Conservation (phyloP, 2,888 invertebrate species). For the Sarcophaga subvicina region DNA sequence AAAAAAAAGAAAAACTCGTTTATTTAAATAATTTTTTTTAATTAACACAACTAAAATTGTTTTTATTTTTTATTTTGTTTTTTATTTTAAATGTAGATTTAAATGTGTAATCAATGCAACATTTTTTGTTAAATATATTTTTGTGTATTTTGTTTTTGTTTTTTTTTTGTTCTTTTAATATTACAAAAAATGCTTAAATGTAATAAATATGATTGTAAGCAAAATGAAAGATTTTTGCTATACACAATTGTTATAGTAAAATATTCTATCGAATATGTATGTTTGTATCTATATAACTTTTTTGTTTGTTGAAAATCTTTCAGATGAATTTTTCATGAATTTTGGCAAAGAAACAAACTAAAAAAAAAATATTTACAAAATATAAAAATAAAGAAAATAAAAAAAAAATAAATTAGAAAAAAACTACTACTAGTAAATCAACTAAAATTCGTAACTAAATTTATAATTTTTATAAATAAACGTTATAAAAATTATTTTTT, state of each 20-base stretch:
- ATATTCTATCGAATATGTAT: background rate
- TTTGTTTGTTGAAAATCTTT: slow-evolving; percentile 14
- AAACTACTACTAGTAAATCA: slow-evolving; percentile 37
- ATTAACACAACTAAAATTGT: slow-evolving; percentile 61
- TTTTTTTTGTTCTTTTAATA: slow-evolving; percentile 32
- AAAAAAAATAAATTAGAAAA: slow-evolving; percentile 44
- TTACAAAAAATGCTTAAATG: slow-evolving; percentile 55
- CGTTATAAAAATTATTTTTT: background rate
- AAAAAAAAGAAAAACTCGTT: slow-evolving; percentile 28
- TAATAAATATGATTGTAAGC: background rate
- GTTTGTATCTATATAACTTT: background rate
- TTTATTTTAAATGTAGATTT: background rate
- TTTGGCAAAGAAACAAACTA: slow-evolving; percentile 30
- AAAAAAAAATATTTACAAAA: slow-evolving; percentile 61
- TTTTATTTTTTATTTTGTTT: slow-evolving; percentile 44
- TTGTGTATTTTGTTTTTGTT: slow-evolving; percentile 16
- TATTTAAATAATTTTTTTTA: slow-evolving; percentile 53
- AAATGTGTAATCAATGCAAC: slow-evolving; percentile 60
- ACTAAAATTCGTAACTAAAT: slow-evolving; percentile 40
- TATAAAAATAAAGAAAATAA: slow-evolving; percentile 31
- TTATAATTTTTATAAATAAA: slow-evolving; percentile 19
- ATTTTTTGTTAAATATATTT: slow-evolving; percentile 14
- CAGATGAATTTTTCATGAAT: slow-evolving; percentile 28
- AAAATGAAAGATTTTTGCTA: slow-evolving; percentile 17
- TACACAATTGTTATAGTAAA: slow-evolving; percentile 18